These are phyloP conservation scores for Andrena bucephala DNA, from an alignment of 2,888 invertebrate genomes.

Conservation along the genomic window DNA sequence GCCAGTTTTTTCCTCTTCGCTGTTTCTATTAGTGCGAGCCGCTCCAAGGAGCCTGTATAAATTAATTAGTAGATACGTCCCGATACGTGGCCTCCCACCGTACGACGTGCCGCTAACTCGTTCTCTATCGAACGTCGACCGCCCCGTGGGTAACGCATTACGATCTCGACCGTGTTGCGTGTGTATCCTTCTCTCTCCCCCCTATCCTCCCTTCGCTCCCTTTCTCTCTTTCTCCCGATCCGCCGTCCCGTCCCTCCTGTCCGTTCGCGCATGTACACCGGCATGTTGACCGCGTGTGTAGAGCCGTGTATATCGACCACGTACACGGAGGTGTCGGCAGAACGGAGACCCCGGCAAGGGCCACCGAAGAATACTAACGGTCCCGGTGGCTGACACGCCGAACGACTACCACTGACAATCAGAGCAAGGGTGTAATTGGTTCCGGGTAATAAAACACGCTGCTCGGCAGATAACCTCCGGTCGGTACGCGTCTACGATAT, in stretches of 20 bases:
- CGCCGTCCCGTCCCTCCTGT: constrained; percentile 31
- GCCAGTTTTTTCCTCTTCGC: constrained; percentile 36
- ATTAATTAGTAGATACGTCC: constrained; percentile 76
- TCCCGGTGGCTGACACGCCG: constrained; percentile 54
- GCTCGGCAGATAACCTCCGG: constrained; percentile 35
- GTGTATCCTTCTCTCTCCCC: constrained; percentile 35
- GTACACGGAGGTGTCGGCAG: constrained; percentile 68
- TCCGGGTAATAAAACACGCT: constrained; percentile 63
- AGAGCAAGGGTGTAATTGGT: constrained; percentile 63
- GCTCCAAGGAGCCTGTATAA: constrained; percentile 68
- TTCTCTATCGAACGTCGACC: constrained; percentile 73
- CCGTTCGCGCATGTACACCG: constrained; percentile 59
- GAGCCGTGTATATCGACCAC: constrained; percentile 58
- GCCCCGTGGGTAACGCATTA: constrained; percentile 69
- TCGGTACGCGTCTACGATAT: constrained; percentile 43
- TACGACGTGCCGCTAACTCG: constrained; percentile 75
- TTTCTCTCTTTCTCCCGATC: not conserved
- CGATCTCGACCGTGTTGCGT: constrained; percentile 59
- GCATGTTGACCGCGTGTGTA: constrained; percentile 60
- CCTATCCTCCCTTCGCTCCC: not conserved
- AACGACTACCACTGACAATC: constrained; percentile 51
- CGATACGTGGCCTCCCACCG: constrained; percentile 73
- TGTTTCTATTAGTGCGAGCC: constrained; percentile 73
- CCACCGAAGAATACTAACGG: constrained; percentile 62
- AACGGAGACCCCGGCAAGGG: constrained; percentile 54